Conservation (phyloP, 2,797 vertebrate genomes). For the Gouania willdenowi region DNA sequence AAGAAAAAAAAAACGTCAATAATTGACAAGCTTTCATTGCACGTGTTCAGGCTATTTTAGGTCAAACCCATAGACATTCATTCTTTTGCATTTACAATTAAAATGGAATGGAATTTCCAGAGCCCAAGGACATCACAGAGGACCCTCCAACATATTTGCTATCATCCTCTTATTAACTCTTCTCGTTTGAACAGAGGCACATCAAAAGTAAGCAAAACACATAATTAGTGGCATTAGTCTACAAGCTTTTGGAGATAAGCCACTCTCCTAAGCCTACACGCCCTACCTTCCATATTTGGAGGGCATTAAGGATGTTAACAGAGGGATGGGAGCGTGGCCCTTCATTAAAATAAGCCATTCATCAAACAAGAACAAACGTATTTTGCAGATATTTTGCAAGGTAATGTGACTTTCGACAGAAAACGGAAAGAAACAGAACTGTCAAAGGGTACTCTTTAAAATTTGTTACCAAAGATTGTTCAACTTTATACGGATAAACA, state of each 20-base stretch:
- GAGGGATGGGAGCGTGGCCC: slow-evolving; percentile 55
- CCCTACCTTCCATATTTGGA: slow-evolving; percentile 39
- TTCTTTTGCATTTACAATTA: too few species aligned
- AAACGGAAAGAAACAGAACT: slow-evolving; percentile 74
- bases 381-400: slow-evolving; percentile 87
- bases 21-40: too few species aligned
- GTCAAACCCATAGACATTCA: too few species aligned
- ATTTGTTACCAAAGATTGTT: slow-evolving; percentile 49
- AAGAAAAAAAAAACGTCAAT: too few species aligned
- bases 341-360: slow-evolving; percentile 82
- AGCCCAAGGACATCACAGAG: slow-evolving; percentile 64
- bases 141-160: slow-evolving; percentile 69
- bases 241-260: slow-evolving; percentile 83
- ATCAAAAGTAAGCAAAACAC: slow-evolving; percentile 83
- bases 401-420: slow-evolving; percentile 79
- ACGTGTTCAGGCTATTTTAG: too few species aligned
- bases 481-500: slow-evolving; percentile 17
- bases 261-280: slow-evolving; percentile 72
- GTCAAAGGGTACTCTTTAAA: slow-evolving; percentile 57
- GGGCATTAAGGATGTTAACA: slow-evolving; percentile 47
- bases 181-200: slow-evolving; percentile 72
- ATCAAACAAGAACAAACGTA: slow-evolving; percentile 84
- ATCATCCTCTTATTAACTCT: slow-evolving; percentile 73
- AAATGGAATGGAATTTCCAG: slow-evolving; percentile 66
- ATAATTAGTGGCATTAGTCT: slow-evolving; percentile 87